These are phyloP conservation scores for Nettapus auritus DNA, from an alignment of 2,113 vertebrate genomes.

Conservation along the genomic window DNA sequence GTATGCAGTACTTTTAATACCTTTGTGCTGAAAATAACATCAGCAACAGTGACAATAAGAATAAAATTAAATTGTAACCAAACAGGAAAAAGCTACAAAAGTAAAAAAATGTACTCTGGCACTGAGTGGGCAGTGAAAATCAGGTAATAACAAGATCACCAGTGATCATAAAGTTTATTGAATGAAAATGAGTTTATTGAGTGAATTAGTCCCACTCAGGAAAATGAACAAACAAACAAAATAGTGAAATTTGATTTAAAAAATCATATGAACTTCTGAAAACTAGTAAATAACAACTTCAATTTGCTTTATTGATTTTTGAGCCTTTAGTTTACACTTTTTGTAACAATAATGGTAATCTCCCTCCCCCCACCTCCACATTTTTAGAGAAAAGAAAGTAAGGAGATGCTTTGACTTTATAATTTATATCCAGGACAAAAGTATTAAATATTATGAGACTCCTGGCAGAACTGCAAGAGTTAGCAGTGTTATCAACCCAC, in stretches of 20 bases:
- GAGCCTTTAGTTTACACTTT: background rate
- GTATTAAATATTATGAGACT: background rate
- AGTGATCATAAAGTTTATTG: background rate
- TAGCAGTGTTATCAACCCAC: background rate
- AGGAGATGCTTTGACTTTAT: background rate
- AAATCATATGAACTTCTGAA: background rate
- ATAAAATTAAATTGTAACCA: background rate
- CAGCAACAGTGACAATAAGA: background rate
- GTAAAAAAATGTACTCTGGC: background rate
- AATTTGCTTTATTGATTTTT: background rate
- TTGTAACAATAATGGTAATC: background rate
- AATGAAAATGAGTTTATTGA: background rate
- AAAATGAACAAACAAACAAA: background rate
- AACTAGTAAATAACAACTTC: background rate
- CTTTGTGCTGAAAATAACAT: background rate
- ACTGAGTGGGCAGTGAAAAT: background rate
- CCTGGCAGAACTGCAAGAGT: background rate
- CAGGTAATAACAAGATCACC: background rate
- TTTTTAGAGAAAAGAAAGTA: background rate
- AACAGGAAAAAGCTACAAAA: background rate
- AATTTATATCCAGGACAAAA: background rate
- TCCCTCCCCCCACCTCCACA: fast-evolving
- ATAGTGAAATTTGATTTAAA: background rate
- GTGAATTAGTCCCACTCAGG: background rate
- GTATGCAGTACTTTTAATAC: background rate